Percentiles rank a stretch among this genome's conserved stretches.
Conservation (phyloP, 92 coral and sea anemone genomes). For the Epizoanthus scotinus region DNA sequence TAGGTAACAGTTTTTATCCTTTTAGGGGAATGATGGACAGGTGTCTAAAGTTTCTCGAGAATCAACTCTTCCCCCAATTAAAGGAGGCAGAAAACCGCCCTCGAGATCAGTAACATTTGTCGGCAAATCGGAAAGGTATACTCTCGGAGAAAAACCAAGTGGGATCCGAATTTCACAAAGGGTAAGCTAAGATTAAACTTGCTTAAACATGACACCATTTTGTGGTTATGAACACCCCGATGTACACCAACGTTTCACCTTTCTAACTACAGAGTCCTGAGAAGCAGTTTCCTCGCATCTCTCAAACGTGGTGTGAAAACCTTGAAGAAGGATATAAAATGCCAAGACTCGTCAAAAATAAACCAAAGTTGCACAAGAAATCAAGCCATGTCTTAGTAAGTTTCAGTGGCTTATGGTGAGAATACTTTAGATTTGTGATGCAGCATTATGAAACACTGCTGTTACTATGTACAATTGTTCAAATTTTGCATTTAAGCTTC, state of each 20-base stretch:
- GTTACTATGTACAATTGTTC: too few species aligned
- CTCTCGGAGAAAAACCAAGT: slow-evolving; percentile 35
- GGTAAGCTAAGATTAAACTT: slow-evolving; percentile 23
- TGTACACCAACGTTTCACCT: background rate
- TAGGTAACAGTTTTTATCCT: background rate
- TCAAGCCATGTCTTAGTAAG: slow-evolving; percentile 73
- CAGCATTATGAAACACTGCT: too few species aligned
- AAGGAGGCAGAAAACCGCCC: slow-evolving; percentile 1
- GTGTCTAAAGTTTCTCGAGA: slow-evolving; percentile 44
- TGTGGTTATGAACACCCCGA: background rate
- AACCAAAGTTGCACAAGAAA: slow-evolving; percentile 71
- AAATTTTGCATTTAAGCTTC: too few species aligned
- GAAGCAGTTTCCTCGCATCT: slow-evolving; percentile 79
- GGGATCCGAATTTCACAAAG: slow-evolving; percentile 41
- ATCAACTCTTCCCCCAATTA: slow-evolving; percentile 52
- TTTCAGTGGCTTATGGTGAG: background rate
- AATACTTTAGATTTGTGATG: too few species aligned
- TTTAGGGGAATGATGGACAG: slow-evolving; percentile 25
- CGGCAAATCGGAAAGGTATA: background rate
- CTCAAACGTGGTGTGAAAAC: slow-evolving; percentile 86
- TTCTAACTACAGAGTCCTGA: slow-evolving; percentile 51
- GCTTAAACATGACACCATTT: background rate
- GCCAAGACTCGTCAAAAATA: slow-evolving; percentile 73
- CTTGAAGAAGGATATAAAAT: slow-evolving; percentile 61
- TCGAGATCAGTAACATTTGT: slow-evolving; percentile 7